phyloP scores from a whole-genome alignment of 1,140 invertebrate species.

The honey bee (Apis mellifera) region Amel_HAv3.1 CM009943.2:10750001-10750500 shows the following conservation, averaged over 20 bases:
- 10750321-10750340: too few relatives aligned
- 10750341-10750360: too few relatives aligned
- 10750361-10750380: too few relatives aligned
- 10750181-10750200: constrained; percentile 78
- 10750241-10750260: constrained; percentile 53
- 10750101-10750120: constrained; percentile 83
- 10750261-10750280: too few relatives aligned
- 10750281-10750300: too few relatives aligned
- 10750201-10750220: constrained; percentile 81
- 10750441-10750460: constrained; percentile 76
- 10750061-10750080: constrained; percentile 84
- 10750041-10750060: constrained; percentile 79
- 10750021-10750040: constrained; percentile 79
- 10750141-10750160: constrained; percentile 77
- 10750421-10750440: constrained; percentile 73
- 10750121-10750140: constrained; percentile 78
- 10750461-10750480: constrained; percentile 72
- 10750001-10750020: constrained; percentile 87
- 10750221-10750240: constrained; percentile 84
- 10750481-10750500: constrained; percentile 43
- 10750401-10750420: constrained; percentile 24
- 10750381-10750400: neutral
- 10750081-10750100: constrained; percentile 83
- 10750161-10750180: constrained; percentile 79
- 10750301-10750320: too few relatives aligned